Conservation (phyloP, 2,888 invertebrate genomes). For the Sepioteuthis lessoniana region DNA sequence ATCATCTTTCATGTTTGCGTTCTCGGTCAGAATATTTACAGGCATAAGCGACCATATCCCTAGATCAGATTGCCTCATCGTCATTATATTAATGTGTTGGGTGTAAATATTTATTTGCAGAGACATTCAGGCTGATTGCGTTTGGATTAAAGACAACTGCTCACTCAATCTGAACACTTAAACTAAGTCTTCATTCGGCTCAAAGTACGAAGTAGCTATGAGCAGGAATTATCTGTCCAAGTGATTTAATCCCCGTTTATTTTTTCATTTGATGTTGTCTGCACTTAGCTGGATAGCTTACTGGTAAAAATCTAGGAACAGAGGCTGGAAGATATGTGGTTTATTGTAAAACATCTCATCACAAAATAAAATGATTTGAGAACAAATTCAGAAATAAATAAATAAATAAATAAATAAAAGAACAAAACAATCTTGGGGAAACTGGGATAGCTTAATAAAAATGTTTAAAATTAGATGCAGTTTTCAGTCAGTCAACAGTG, state of each 20-base stretch:
- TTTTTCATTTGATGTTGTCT: neutral
- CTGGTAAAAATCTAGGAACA: neutral
- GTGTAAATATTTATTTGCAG: slow-evolving; percentile 3
- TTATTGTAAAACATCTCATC: neutral
- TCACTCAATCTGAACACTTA: neutral
- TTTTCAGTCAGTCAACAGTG: too few relatives aligned
- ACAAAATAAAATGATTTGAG: neutral
- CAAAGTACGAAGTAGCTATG: slow-evolving; percentile 33
- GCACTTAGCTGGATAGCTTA: neutral
- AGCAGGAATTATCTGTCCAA: slow-evolving; percentile 33
- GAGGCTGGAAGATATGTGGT: neutral
- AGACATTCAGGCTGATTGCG: neutral
- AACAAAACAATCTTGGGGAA: too few relatives aligned
- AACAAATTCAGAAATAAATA: too few relatives aligned
- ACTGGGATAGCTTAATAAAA: too few relatives aligned
- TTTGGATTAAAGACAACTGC: neutral
- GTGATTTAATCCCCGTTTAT: neutral
- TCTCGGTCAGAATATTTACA: neutral
- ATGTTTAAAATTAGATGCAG: too few relatives aligned
- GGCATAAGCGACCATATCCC: neutral
- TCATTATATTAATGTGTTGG: slow-evolving; percentile 33
- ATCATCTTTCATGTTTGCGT: neutral
- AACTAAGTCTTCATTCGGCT: neutral
- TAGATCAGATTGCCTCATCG: neutral
- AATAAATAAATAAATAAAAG: too few relatives aligned